Percentiles rank a stretch among this genome's conserved stretches.
Conservation (phyloP, 30 jellyfish, hydroid and myxozoan genomes). For the Nemopilema nomurai region DNA sequence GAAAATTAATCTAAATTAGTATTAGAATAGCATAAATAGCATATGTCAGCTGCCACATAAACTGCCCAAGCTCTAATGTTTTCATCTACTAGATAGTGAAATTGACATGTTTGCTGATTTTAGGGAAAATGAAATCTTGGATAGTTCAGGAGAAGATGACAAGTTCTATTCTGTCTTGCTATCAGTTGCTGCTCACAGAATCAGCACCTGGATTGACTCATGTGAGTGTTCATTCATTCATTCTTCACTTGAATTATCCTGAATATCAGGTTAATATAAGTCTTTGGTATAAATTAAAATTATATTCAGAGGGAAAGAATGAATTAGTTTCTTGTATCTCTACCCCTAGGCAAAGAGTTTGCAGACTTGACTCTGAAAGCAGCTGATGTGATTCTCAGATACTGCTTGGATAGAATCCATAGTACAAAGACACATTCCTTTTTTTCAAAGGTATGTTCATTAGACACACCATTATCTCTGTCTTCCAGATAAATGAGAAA, state of each 20-base stretch:
- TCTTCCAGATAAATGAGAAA: too few relatives aligned
- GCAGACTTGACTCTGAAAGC: slow-evolving; percentile 33
- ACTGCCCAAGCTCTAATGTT: too few relatives aligned
- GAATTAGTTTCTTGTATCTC: background rate
- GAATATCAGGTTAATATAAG: background rate
- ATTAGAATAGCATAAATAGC: too few relatives aligned
- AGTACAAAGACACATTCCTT: slow-evolving; percentile 59
- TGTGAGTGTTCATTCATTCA: slow-evolving; percentile 1
- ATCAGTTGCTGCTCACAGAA: slow-evolving; percentile 45
- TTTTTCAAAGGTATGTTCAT: slow-evolving; percentile 31
- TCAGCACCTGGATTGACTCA: slow-evolving; percentile 40
- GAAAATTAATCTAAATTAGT: too few relatives aligned
- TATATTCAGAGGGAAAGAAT: background rate
- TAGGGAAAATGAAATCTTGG: slow-evolving; percentile 35
- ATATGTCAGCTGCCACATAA: too few relatives aligned
- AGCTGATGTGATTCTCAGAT: slow-evolving; percentile 32
- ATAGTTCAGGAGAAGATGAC: slow-evolving; percentile 11
- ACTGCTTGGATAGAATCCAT: slow-evolving; percentile 72
- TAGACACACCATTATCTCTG: background rate
- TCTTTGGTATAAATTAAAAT: background rate
- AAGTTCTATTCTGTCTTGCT: slow-evolving; percentile 25
- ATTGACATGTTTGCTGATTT: background rate
- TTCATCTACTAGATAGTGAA: background rate
- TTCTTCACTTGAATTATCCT: background rate
- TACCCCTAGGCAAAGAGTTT: slow-evolving; percentile 24